phyloP scores from a whole-genome alignment of 2,113 vertebrate species.

The Sinocyclocheilus rhinocerous region DNA sequence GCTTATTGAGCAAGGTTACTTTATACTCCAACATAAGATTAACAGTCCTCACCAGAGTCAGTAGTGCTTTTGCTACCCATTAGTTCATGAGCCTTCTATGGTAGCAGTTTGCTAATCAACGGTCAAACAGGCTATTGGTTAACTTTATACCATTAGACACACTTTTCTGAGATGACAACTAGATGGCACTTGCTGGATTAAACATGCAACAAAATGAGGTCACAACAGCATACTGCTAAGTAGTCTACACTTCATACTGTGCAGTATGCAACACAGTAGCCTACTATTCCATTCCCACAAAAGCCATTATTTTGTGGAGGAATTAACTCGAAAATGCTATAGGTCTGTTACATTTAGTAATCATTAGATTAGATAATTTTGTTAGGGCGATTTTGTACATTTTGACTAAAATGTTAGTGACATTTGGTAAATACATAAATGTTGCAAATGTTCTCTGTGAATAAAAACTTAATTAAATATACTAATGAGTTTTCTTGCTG shows the following conservation, averaged over 20 bases:
- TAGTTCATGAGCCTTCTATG: neutral
- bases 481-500: neutral
- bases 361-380: neutral
- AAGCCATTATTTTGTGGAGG: neutral
- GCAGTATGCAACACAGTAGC: neutral
- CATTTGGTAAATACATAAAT: neutral
- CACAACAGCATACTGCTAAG: neutral
- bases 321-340: neutral
- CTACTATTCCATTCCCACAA: too few relatives aligned
- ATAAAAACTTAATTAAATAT: neutral
- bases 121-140: neutral
- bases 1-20: neutral
- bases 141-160: neutral
- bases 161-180: neutral
- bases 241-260: neutral
- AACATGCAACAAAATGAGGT: neutral
- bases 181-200: neutral
- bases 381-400: neutral
- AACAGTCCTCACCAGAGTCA: neutral
- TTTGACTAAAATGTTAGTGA: neutral
- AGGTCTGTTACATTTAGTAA: neutral
- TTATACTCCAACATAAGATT: constrained; percentile 11
- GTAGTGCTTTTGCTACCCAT: neutral
- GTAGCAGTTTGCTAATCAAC: too few relatives aligned
- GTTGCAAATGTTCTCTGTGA: neutral